Evolutionary conservation across 2,888 invertebrate genomes (phyloP).

Genomic region (Caenorhabditis sinica): DNA sequence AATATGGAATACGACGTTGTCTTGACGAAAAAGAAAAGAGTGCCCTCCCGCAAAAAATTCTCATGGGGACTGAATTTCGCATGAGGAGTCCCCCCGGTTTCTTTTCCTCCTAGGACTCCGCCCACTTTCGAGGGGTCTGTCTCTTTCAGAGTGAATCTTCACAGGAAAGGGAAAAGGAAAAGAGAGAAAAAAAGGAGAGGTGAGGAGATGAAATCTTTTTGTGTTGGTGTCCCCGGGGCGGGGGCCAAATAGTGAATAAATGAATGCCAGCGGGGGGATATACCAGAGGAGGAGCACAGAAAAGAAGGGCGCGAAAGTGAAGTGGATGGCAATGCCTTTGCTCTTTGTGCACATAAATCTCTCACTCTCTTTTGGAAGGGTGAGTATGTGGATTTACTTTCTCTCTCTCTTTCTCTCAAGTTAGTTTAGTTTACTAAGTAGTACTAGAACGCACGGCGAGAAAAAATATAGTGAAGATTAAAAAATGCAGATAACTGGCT

Average conservation of each 20-base stretch:
- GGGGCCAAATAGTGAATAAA: slow-evolving; percentile 54
- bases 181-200: slow-evolving; percentile 5
- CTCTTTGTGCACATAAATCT: slow-evolving; percentile 61
- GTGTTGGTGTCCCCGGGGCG: not conserved
- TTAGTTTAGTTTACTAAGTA: slow-evolving; percentile 45
- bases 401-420: not conserved
- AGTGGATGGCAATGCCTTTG: slow-evolving; percentile 43
- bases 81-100: not conserved
- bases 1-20: slow-evolving; percentile 56
- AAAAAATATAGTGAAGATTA: slow-evolving; percentile 20
- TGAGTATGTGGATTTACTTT: slow-evolving; percentile 18
- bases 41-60: slow-evolving; percentile 37
- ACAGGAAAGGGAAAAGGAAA: slow-evolving; percentile 5
- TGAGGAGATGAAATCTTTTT: slow-evolving; percentile 53
- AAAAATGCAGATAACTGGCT: slow-evolving; percentile 42
- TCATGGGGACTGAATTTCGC: slow-evolving; percentile 59
- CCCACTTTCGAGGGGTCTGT: slow-evolving; percentile 5
- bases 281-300: slow-evolving; percentile 49
- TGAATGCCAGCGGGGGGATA: slow-evolving; percentile 44
- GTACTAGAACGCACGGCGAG: slow-evolving; percentile 34
- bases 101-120: not conserved
- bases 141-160: slow-evolving; percentile 1
- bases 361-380: slow-evolving; percentile 19
- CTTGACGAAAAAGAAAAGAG: slow-evolving; percentile 26
- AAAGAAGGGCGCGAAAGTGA: slow-evolving; percentile 54